Evolutionary conservation across 1,140 invertebrate species (phyloP), one percentile per base, ranked within the genome.

Genomic region (Drosophila watanabei): DNA sequence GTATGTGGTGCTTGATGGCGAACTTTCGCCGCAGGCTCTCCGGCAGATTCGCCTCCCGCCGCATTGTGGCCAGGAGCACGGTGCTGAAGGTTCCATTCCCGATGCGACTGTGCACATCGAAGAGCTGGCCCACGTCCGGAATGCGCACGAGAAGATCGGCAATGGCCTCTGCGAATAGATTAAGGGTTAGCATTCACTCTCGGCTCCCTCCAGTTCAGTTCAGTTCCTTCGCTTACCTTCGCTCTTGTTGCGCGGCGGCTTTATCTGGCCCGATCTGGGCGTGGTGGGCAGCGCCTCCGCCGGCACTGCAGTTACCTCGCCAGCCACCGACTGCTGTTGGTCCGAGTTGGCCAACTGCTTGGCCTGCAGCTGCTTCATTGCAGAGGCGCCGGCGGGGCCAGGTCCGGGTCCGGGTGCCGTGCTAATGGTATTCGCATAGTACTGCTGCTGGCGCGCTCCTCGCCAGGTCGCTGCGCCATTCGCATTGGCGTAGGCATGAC

Each of bases 71-170:
- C 68, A 97, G 89, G 76, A 96, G 97, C 2, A 98, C 97, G 14
- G 95, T 96, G 86, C 97, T 97, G 69, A 98, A 98, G 1, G 97
- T 97, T 6, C 97, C 97, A 93, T 96, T 96, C 0, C 96, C 96
- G 80, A 97, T 95, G 85, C 96, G 96, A 16, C 94, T 93, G 87
- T 96, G 95, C 0, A 97, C 91, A 75, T 95, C 93, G 90, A 97
- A 97, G 65, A 96, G 94, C 64, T 95, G 94, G 16, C 95, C 94
- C 49, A 97, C 84, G 69, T 95, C 93, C 43, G 96, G 96, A 49
- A 96, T 93, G 68, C 94, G 95, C 33, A 90, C 72, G 18, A 95
- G 63, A 39, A 95, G 83, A 75, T 95, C 94, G 37, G 73, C 84
- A 32, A 95, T 94, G 78, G 94, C 94, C 56, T 94, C 92, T 93